Base-by-base conservation (phyloP, 1,140 invertebrate genomes). In the Atta colombica region DNA sequence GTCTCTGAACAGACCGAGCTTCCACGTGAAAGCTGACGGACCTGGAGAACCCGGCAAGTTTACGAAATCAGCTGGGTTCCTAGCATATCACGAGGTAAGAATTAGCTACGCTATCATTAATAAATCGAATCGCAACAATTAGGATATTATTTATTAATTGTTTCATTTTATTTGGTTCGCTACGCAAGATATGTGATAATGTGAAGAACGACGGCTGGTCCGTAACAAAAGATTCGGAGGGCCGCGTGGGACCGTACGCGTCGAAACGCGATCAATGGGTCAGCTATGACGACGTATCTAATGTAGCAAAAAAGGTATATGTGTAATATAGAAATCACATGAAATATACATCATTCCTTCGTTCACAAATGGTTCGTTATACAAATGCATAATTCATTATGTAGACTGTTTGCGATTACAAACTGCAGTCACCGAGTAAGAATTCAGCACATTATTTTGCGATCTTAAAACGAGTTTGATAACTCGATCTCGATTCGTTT, bases 11-110 rank as follows among this genome's bases (percentile, higher is more conserved):
- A 18, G 1, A 94, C 60, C 89, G 96, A 35, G 96, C 97, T 65
- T 95, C 95, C 25, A 96, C 97, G 69, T 97, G 97, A 98, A 98
- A 2, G 95, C 96, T 31, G 95, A 98, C 5, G 98, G 98, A 1
- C 97, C 98, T 0, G 97, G 97, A 77, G 98, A 99, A 94, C 97
- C 97, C 0, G 99, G 99, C 89, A 98, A 98, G 97, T 95, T 99
- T 88, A 99, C 98, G 0, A 96, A 97, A 86, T 97, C 98, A 3
- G 95, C 96, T 90, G 98, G 98, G 68, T 98, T 98, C 91, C 96
- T 98, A 80, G 96, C 97, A 1, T 98, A 98, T 92, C 98, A 98
- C 92, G 98, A 99, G 96, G 97, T 97, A 95, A 78, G 7, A 69
- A 18, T 0, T 12, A 55, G 6, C 28, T 2, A 10, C 25, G 10